These are phyloP conservation scores for Wiebesia pumilae DNA, from an alignment of 1,140 invertebrate genomes.

Conservation along the genomic window DNA sequence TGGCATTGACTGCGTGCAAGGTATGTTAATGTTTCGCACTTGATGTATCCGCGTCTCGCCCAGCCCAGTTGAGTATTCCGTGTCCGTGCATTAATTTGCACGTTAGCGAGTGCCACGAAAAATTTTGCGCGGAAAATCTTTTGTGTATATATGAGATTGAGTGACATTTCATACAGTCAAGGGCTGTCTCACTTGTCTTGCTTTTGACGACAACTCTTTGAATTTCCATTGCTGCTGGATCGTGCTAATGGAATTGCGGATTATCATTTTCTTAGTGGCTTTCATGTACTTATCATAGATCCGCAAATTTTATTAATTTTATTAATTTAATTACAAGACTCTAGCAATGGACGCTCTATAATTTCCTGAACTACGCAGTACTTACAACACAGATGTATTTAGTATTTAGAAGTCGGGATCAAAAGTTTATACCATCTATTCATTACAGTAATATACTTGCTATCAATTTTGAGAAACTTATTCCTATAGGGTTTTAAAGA, in stretches of 20 bases:
- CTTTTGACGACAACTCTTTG: background rate
- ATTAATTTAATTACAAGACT: too few relatives aligned
- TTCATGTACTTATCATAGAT: background rate
- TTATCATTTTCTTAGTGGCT: background rate
- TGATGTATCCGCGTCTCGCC: conserved; percentile 34
- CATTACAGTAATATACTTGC: too few relatives aligned
- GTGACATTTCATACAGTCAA: background rate
- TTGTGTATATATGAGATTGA: background rate
- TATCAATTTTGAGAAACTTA: too few relatives aligned
- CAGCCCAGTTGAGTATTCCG: conserved; percentile 58
- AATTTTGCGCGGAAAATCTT: conserved; percentile 50
- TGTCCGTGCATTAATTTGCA: conserved; percentile 67
- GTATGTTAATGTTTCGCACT: conserved; percentile 58
- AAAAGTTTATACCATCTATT: too few relatives aligned
- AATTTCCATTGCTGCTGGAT: background rate
- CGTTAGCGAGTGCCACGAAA: conserved; percentile 4
- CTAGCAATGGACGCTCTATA: too few relatives aligned
- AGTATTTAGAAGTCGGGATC: too few relatives aligned
- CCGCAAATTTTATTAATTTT: background rate
- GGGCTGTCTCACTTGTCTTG: background rate
- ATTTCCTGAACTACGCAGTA: too few relatives aligned
- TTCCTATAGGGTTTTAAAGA: too few relatives aligned
- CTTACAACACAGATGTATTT: too few relatives aligned
- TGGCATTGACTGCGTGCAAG: background rate
- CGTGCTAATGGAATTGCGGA: background rate